phyloP scores from a whole-genome alignment of 1,140 invertebrate species.

The Oryctes rhinoceros region DNA sequence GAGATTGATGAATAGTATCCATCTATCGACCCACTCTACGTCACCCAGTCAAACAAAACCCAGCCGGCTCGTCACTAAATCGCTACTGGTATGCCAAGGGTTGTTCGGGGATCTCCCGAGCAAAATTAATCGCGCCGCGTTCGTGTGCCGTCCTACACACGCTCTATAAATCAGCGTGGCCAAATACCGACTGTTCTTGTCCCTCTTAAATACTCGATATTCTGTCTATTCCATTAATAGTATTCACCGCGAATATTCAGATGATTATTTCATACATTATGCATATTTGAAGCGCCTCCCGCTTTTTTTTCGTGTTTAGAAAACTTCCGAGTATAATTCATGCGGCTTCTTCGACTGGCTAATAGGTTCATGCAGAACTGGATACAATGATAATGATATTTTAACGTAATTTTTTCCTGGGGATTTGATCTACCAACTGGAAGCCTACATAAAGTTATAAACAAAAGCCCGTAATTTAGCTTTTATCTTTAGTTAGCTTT shows the following conservation, averaged over 20 bases:
- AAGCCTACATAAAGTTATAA: too few species aligned
- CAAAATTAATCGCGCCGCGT: conserved; percentile 17
- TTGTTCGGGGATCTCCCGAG: conserved; percentile 8
- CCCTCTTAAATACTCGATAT: conserved; percentile 3
- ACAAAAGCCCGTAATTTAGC: too few species aligned
- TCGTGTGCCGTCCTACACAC: not conserved
- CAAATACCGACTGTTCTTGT: not conserved
- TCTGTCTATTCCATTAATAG: not conserved
- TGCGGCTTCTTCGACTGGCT: too few species aligned
- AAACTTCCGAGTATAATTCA: too few species aligned
- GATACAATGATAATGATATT: too few species aligned
- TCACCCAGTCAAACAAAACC: conserved; percentile 18
- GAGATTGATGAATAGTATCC: conserved; percentile 10
- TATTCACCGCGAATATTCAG: not conserved
- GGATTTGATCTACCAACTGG: too few species aligned
- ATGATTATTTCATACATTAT: not conserved
- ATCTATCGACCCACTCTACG: conserved; percentile 13
- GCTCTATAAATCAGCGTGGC: not conserved
- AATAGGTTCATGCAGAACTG: too few species aligned
- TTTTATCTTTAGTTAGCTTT: too few species aligned
- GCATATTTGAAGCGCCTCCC: not conserved
- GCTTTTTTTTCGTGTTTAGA: too few species aligned
- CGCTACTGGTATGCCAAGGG: conserved; percentile 7
- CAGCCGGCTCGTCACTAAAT: conserved; percentile 13
- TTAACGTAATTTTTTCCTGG: too few species aligned